A percentile compares a stretch with the other conserved stretches of the same genome.
phyloP scores from a whole-genome alignment of 2,888 invertebrate genomes.

The Drosophila imparisetae region DNA sequence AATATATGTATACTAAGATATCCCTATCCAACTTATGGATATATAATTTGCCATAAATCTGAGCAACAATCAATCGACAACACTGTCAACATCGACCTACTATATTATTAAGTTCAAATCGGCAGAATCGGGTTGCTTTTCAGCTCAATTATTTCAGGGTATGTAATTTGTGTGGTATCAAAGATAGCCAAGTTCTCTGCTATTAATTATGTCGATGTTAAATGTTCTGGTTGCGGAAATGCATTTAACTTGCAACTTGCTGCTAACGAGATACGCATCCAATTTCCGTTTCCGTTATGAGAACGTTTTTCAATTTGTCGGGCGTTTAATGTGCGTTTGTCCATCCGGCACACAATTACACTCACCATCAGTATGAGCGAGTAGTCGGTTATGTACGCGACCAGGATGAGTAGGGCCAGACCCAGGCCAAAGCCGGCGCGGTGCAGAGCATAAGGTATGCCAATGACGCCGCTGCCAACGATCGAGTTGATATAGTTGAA shows the following conservation, averaged over 20 bases:
- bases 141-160: background rate
- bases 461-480: slow-evolving; percentile 94
- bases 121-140: background rate
- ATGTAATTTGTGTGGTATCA: background rate
- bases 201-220: slow-evolving; percentile 57
- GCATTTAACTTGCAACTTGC: slow-evolving; percentile 27
- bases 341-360: slow-evolving; percentile 28
- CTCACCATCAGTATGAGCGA: slow-evolving; percentile 91
- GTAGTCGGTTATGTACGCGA: slow-evolving; percentile 92
- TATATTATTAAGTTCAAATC: background rate
- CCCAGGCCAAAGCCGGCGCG: slow-evolving; percentile 93
- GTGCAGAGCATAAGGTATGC: slow-evolving; percentile 92
- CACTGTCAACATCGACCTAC: background rate
- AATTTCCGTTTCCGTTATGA: slow-evolving; percentile 55
- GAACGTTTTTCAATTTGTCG: slow-evolving; percentile 46
- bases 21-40: background rate
- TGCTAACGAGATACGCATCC: slow-evolving; percentile 40
- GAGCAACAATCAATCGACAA: background rate
- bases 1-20: background rate
- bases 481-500: slow-evolving; percentile 96
- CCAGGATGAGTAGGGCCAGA: slow-evolving; percentile 88
- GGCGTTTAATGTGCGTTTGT: slow-evolving; percentile 1
- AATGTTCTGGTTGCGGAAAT: slow-evolving; percentile 42
- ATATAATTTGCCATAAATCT: background rate
- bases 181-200: background rate